phyloP scores from a whole-genome alignment of 1,140 invertebrate species.

The Hyles vespertilio region DNA sequence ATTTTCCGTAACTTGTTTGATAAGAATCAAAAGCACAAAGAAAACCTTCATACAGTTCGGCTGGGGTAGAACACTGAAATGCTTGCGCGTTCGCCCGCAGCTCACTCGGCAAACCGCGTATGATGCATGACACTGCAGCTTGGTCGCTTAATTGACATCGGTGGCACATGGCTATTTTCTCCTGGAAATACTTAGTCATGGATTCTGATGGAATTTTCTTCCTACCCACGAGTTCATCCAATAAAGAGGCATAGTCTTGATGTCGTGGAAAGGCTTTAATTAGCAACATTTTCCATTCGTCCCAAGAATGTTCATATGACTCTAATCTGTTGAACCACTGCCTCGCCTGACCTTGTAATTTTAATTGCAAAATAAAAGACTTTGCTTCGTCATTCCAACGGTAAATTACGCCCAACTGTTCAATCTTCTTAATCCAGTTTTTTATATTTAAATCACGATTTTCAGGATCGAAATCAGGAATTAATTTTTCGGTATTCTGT shows the following conservation, averaged over 20 bases:
- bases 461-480: too few relatives aligned
- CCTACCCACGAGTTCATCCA: conserved; percentile 27
- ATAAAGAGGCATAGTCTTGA: conserved; percentile 20
- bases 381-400: too few relatives aligned
- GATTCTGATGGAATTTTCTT: conserved; percentile 23
- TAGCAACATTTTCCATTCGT: conserved; percentile 29
- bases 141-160: conserved; percentile 30
- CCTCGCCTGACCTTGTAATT: too few relatives aligned
- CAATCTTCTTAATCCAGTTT: too few relatives aligned
- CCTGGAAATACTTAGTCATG: conserved; percentile 38
- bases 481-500: too few relatives aligned
- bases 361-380: too few relatives aligned
- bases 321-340: too few relatives aligned
- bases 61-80: conserved; percentile 16
- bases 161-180: conserved; percentile 30
- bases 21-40: conserved; percentile 17
- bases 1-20: conserved; percentile 9
- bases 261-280: conserved; percentile 29
- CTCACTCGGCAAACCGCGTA: conserved; percentile 30
- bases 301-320: conserved; percentile 14
- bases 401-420: too few relatives aligned
- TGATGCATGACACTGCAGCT: conserved; percentile 18
- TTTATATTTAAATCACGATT: too few relatives aligned
- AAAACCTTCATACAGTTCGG: conserved; percentile 27
- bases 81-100: conserved; percentile 27